phyloP scores from a whole-genome alignment of 2,888 invertebrate species.

The Dolomedes plantarius region DNA sequence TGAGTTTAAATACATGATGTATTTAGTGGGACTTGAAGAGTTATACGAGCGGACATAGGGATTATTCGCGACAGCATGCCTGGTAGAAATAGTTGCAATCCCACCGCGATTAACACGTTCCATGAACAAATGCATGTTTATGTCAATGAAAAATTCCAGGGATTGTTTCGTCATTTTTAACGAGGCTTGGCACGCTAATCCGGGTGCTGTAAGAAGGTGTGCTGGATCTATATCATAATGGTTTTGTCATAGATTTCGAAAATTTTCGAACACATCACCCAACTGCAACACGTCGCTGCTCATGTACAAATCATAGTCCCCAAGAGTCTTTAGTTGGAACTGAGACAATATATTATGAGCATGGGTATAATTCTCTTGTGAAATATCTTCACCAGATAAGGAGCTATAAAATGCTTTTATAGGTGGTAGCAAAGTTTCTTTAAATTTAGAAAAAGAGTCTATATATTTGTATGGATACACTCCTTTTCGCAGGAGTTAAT shows the following conservation, averaged over 20 bases:
- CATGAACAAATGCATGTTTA: conserved; percentile 74
- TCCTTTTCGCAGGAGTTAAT: conserved; percentile 72
- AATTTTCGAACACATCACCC: conserved; percentile 75
- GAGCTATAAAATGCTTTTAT: conserved; percentile 67
- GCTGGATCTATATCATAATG: conserved; percentile 74
- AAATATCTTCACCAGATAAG: conserved; percentile 61
- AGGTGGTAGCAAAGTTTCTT: conserved; percentile 72
- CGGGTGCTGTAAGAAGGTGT: conserved; percentile 74
- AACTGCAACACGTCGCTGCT: conserved; percentile 74
- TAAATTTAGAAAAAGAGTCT: conserved; percentile 72
- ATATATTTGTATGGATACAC: conserved; percentile 75
- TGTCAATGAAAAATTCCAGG: conserved; percentile 74
- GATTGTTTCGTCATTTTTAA: conserved; percentile 74
- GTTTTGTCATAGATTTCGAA: conserved; percentile 73
- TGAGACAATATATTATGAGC: conserved; percentile 73
- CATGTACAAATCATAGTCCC: conserved; percentile 73
- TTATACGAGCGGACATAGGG: neutral
- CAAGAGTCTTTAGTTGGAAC: conserved; percentile 72
- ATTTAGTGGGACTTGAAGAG: neutral
- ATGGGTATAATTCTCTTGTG: conserved; percentile 72
- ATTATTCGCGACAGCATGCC: neutral
- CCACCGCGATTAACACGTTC: conserved; percentile 74
- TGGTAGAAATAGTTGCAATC: conserved; percentile 72
- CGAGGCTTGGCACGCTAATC: conserved; percentile 75
- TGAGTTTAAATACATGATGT: neutral